Evolutionary conservation across 2,797 vertebrate species (phyloP), one percentile per base, ranked within the genome.

Genomic region (Cryptoblepharus egeriae): DNA sequence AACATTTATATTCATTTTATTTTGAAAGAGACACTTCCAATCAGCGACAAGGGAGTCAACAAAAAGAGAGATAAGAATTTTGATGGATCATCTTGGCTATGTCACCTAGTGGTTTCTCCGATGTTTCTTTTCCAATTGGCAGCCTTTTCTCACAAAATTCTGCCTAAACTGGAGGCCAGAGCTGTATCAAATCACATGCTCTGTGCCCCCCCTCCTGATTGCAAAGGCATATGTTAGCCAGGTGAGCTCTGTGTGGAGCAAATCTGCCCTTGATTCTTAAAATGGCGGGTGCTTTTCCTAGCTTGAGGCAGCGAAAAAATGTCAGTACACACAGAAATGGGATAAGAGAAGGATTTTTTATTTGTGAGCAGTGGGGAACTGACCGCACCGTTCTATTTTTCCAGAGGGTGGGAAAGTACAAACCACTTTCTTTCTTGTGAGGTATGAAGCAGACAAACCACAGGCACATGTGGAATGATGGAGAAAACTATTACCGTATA

Each of bases 151-250:
- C 42, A 49, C 30, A 70, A 64, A 80, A 80, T 80, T 35, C 45
- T 73, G 60, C 24, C 7, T 52, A 64, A 80, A 74, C 69, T 73
- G 55, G 49, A 37, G 26, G 60, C 63, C 42, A 61, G 78, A 61
- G 69, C n/a, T 61, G n/a, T 80, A 80, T 61, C 67, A 60, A 80
- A 45, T 71, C 37, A 30, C 20, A 42, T 28, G 30, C 52, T 61
- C 45, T 16, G 1, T 32, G 24, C 45, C 37, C 67, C 52, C 28
- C 6, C 39, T 26, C 55, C 39, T 58, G 42, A n/a, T 15, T 37
- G 57, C 26, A 15, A 49, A 82, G 45, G 32, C 74, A 82, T 77
- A 37, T 83, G 74, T 83, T 71, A 61, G 24, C 58, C 81, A 77
- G 81, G 81, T 71, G 74, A 83, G 42, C 37, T 82, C 45, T 28